phyloP scores from a whole-genome alignment of 2,113 vertebrate species.

The Brienomyrus brachyistius region DNA sequence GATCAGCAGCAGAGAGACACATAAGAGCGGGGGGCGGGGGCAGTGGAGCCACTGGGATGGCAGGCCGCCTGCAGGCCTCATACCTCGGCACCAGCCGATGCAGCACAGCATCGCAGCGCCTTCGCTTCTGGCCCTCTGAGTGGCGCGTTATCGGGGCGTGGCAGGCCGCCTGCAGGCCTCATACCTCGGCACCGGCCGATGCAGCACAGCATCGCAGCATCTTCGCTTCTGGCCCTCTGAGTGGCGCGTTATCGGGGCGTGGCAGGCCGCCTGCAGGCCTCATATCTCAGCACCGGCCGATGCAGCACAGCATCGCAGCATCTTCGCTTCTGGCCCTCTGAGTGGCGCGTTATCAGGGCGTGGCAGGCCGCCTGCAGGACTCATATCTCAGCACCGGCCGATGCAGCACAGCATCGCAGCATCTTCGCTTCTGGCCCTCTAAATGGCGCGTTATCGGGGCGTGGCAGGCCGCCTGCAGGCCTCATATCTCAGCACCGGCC shows the following conservation, averaged over 20 bases:
- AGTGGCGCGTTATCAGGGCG: too few species aligned
- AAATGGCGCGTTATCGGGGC: neutral
- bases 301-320: too few species aligned
- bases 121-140: neutral
- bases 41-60: neutral
- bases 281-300: too few species aligned
- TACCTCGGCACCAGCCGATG: neutral
- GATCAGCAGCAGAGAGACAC: conserved; percentile 15
- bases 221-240: too few species aligned
- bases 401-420: neutral
- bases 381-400: neutral
- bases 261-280: too few species aligned
- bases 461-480: too few species aligned
- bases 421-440: neutral
- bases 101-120: neutral
- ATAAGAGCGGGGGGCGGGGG: neutral
- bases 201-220: too few species aligned
- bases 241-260: too few species aligned
- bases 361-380: neutral
- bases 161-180: neutral
- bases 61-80: neutral
- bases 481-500: too few species aligned
- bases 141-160: too few species aligned
- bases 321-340: too few species aligned
- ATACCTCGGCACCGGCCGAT: too few species aligned